phyloP scores from a whole-genome alignment of 2,888 invertebrate genomes.

The Lottia scabra region DNA sequence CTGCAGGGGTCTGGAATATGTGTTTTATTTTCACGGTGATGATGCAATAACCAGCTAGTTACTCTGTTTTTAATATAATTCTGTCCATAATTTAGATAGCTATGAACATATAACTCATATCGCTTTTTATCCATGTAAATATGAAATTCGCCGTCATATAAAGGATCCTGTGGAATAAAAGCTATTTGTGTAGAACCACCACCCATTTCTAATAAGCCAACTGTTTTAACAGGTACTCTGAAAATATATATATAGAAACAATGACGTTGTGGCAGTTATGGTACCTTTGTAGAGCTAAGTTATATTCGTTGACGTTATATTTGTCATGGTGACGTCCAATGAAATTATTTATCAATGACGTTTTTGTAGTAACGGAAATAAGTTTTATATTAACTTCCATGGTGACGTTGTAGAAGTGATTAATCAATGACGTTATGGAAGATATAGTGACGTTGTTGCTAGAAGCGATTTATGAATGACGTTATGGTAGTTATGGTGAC shows the following conservation, averaged over 20 bases:
- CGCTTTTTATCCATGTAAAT: conserved; percentile 51
- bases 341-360: too few relatives aligned
- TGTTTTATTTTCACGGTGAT: conserved; percentile 15
- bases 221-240: conserved; percentile 47
- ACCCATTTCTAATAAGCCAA: conserved; percentile 73
- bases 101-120: conserved; percentile 65
- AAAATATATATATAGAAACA: background rate
- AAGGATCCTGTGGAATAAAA: conserved; percentile 62
- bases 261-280: too few relatives aligned
- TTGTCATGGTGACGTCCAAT: too few relatives aligned
- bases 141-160: conserved; percentile 64
- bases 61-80: conserved; percentile 51
- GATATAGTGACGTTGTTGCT: too few relatives aligned
- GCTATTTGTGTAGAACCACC: conserved; percentile 73
- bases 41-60: conserved; percentile 28
- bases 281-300: too few relatives aligned
- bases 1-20: conserved; percentile 56
- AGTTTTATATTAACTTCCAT: too few relatives aligned
- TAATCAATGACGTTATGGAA: too few relatives aligned
- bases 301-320: too few relatives aligned
- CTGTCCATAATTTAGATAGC: conserved; percentile 63
- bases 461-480: too few relatives aligned
- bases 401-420: too few relatives aligned
- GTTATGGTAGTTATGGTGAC: too few relatives aligned
- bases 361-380: too few relatives aligned